Evolutionary conservation across 2,888 invertebrate genomes (phyloP).

Genomic region (Dexiosoma caninum): DNA sequence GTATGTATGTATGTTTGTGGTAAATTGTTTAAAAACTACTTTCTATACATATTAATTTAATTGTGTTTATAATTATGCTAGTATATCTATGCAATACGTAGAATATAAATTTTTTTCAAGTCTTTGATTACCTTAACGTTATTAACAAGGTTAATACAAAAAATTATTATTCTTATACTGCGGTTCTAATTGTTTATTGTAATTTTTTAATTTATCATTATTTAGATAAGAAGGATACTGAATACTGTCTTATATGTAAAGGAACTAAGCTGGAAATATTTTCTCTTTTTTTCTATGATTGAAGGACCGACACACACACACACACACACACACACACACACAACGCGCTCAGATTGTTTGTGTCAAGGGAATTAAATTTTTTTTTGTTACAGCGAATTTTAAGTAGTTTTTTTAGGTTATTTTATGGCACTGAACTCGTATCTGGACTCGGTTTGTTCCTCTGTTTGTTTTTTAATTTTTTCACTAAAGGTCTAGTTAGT

Average conservation of each 20-base stretch:
- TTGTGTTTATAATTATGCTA: too few species aligned
- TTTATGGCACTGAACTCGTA: too few species aligned
- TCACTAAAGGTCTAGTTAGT: too few species aligned
- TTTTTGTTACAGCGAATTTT: too few species aligned
- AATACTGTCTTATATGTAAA: slow-evolving; percentile 41
- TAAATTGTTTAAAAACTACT: not conserved
- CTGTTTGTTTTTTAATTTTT: too few species aligned
- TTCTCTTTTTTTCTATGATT: not conserved
- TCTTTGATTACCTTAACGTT: slow-evolving; percentile 35
- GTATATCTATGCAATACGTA: not conserved
- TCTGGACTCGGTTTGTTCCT: too few species aligned
- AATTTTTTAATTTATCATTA: not conserved
- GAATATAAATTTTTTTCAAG: slow-evolving; percentile 16
- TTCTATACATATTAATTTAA: not conserved
- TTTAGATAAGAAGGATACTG: slow-evolving; percentile 18
- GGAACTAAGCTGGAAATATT: slow-evolving; percentile 43
- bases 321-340: too few species aligned
- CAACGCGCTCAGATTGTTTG: too few species aligned
- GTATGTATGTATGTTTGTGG: not conserved
- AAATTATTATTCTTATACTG: not conserved
- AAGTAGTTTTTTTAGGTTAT: too few species aligned
- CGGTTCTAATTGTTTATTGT: not conserved
- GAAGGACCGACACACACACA: not conserved
- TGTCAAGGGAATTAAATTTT: too few species aligned
- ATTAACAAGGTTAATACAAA: slow-evolving; percentile 1